Evolutionary conservation across 2,888 invertebrate species (phyloP), one percentile per base, ranked within the genome.

Genomic region (Drosophila neotestacea): DNA sequence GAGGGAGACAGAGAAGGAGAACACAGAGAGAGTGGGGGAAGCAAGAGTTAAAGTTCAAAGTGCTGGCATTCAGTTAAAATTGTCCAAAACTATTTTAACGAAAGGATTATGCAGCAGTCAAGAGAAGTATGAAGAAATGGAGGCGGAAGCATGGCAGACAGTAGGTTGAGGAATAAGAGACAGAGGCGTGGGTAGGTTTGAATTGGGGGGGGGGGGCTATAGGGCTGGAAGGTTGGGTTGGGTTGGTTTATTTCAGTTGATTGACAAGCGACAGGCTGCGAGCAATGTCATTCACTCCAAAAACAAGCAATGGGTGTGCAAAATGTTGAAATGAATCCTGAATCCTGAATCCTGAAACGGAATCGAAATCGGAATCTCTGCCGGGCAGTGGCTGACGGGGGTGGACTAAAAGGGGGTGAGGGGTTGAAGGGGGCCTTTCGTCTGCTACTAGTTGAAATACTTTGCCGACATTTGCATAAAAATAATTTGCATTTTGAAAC

Each of bases 401-500:
- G 30, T 1, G 30, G 4, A 22, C 22, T 16, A 10, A 27, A 27
- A 39, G 4, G 2, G 16, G 11, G 1, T n/a, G 7, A 7, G 13
- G 13, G 27, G 4, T 5, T 22, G 6, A 2, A n/a, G 6, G 4
- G 0, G n/a, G 36, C 34, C 39, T 41, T 50, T 50, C 42, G 36
- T 22, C 61, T 39, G 56, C 67, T 50, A 71, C 74, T 77, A 65
- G 81, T 78, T 79, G 73, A 82, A 82, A 82, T 81, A 81, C 81
- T 79, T 81, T 70, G 70, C 73, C 62, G 54, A 58, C 80, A 81
- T 81, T 81, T 81, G 79, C 81, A 81, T 81, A 81, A 77, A 79
- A 81, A 81, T 79, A 82, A 82, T 81, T 81, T 81, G 83, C 83
- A 81, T 82, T 81, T 81, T 71, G 68, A 79, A 82, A 82, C 73